phyloP scores from a whole-genome alignment of 2,888 invertebrate genomes.

The Cylindroiulus punctatus region DNA sequence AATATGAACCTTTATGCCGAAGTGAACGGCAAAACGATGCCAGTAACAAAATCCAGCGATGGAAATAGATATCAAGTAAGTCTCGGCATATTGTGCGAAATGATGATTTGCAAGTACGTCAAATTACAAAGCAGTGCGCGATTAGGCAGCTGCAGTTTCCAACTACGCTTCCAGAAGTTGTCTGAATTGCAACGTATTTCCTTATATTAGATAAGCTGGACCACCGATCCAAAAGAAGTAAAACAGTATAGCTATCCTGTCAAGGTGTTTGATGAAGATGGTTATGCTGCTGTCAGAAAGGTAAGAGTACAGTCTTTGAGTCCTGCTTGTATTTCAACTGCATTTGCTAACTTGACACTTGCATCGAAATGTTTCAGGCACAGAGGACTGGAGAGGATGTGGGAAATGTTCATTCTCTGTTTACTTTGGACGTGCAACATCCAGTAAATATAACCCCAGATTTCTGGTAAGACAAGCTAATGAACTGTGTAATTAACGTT shows the following conservation, averaged over 20 bases:
- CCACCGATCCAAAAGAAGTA: conserved; percentile 84
- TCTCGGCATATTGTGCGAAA: not conserved
- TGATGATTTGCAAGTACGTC: too few relatives aligned
- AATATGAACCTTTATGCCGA: conserved; percentile 86
- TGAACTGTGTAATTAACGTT: not conserved
- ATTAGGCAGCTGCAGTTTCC: too few relatives aligned
- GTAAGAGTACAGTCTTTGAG: conserved; percentile 66
- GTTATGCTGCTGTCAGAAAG: conserved; percentile 85
- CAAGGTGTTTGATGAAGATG: conserved; percentile 90
- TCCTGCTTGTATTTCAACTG: not conserved
- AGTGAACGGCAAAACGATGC: conserved; percentile 83
- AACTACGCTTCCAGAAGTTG: not conserved
- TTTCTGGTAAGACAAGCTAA: not conserved
- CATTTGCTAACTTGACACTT: conserved; percentile 66
- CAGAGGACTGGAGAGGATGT: conserved; percentile 74
- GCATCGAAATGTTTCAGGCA: conserved; percentile 62
- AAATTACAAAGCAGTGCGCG: too few relatives aligned
- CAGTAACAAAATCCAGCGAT: conserved; percentile 80
- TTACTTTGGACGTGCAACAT: conserved; percentile 77
- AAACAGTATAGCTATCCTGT: conserved; percentile 83
- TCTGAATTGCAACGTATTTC: conserved; percentile 46
- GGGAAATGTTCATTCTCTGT: conserved; percentile 75
- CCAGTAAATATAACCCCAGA: conserved; percentile 66
- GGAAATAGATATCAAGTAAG: conserved; percentile 77
- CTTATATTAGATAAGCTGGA: conserved; percentile 84